These are phyloP conservation scores for Danio choprae DNA, from an alignment of 2,797 vertebrate genomes.

Conservation along the genomic window DNA sequence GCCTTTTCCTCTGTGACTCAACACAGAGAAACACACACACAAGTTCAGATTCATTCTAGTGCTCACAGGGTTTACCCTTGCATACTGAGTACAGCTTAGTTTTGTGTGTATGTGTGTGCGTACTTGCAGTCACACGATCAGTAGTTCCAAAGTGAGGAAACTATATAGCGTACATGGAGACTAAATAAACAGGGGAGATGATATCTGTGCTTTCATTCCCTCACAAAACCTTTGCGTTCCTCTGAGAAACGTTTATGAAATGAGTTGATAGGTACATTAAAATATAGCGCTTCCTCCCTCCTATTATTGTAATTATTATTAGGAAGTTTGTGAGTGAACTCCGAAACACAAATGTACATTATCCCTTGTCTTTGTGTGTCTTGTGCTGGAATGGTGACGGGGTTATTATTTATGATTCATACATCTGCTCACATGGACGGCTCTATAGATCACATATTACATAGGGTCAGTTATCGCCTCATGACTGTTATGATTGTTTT, in stretches of 20 bases:
- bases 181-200: too few relatives aligned
- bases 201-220: too few relatives aligned
- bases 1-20: constrained; percentile 33
- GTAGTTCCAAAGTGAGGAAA: constrained; percentile 10
- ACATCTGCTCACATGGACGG: constrained; percentile 21
- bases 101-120: neutral
- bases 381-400: constrained; percentile 49
- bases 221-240: neutral
- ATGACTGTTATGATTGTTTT: constrained; percentile 47
- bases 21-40: neutral
- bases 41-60: constrained; percentile 3
- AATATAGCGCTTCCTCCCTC: too few relatives aligned
- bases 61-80: neutral
- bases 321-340: too few relatives aligned
- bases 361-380: constrained; percentile 43
- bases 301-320: too few relatives aligned
- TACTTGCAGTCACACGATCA: constrained; percentile 1
- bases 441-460: constrained; percentile 33
- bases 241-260: neutral
- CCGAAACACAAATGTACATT: too few relatives aligned
- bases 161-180: constrained; percentile 3
- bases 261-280: neutral
- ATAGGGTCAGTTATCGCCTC: constrained; percentile 45
- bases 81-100: constrained; percentile 6
- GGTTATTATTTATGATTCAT: constrained; percentile 14